A percentile compares a stretch with the other conserved stretches of the same genome.
phyloP scores from a whole-genome alignment of 2,113 vertebrate species.

The Oxyura jamaicensis region DNA sequence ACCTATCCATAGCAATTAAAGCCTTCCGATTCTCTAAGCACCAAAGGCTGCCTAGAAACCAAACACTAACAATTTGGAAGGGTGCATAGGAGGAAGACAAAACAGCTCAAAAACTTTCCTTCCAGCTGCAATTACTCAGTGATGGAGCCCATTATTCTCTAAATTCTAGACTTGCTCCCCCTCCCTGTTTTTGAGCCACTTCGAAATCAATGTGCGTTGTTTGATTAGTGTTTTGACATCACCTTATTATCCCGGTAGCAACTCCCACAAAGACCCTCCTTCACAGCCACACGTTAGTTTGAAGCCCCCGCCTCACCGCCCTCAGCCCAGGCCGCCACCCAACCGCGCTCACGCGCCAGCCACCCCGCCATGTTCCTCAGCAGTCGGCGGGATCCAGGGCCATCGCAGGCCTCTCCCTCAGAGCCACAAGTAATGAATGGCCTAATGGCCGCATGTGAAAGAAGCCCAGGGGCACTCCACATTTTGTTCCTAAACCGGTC shows the following conservation, averaged over 20 bases:
- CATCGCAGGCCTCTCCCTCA: too few relatives aligned
- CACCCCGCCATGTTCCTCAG: too few relatives aligned
- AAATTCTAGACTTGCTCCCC: neutral
- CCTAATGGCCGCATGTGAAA: too few relatives aligned
- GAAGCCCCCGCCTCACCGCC: too few relatives aligned
- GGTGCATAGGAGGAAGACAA: neutral
- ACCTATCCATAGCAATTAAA: neutral
- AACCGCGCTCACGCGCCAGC: too few relatives aligned
- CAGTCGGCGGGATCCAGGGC: too few relatives aligned
- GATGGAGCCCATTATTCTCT: neutral
- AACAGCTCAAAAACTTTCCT: neutral
- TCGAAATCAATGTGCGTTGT: rapidly evolving
- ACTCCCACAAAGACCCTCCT: neutral
- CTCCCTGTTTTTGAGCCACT: neutral
- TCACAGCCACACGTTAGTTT: neutral
- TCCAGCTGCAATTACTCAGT: neutral
- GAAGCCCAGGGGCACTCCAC: too few relatives aligned
- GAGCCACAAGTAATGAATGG: too few relatives aligned
- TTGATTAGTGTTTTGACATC: neutral
- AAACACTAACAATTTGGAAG: neutral
- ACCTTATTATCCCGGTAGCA: neutral
- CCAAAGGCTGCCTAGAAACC: neutral
- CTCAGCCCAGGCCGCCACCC: too few relatives aligned
- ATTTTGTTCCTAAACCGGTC: too few relatives aligned
- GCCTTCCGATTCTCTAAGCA: neutral